Evolutionary conservation across 2,113 vertebrate species (phyloP).

Genomic region (Hypomesus transpacificus): DNA sequence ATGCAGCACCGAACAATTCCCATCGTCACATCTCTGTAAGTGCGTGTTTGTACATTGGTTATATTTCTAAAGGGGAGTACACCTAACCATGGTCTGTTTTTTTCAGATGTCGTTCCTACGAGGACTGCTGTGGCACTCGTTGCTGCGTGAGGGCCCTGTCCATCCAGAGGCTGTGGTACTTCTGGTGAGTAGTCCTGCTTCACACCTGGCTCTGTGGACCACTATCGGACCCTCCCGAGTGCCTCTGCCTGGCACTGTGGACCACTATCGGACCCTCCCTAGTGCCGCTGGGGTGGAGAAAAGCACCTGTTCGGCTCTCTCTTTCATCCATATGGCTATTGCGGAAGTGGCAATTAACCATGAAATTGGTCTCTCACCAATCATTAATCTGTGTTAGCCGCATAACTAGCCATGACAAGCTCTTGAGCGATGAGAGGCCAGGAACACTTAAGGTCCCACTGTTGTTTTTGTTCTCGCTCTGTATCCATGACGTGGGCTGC

Average conservation of each 20-base stretch:
- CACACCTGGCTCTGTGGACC: not conserved
- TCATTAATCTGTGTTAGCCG: not conserved
- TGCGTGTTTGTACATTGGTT: too few species aligned
- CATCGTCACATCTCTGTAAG: too few species aligned
- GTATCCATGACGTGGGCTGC: not conserved
- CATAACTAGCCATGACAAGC: not conserved
- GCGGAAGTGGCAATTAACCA: not conserved
- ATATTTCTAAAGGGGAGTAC: too few species aligned
- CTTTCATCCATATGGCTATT: not conserved
- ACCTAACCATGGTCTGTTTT: slow-evolving; percentile 2
- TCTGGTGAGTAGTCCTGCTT: slow-evolving; percentile 80
- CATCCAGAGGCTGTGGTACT: slow-evolving; percentile 96
- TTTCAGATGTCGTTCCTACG: slow-evolving; percentile 91
- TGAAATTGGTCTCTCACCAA: not conserved
- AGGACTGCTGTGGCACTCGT: slow-evolving; percentile 95
- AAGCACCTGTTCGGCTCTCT: not conserved
- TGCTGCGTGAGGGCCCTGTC: slow-evolving; percentile 94
- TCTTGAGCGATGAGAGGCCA: not conserved
- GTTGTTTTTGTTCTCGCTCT: not conserved
- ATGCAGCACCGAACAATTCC: too few species aligned
- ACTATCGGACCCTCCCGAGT: not conserved
- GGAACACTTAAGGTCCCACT: not conserved
- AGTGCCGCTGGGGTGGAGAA: not conserved
- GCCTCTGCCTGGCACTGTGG: not conserved
- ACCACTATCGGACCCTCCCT: too few species aligned